Evolutionary conservation across 2,113 vertebrate species (phyloP).

Genomic region (Charina bottae): DNA sequence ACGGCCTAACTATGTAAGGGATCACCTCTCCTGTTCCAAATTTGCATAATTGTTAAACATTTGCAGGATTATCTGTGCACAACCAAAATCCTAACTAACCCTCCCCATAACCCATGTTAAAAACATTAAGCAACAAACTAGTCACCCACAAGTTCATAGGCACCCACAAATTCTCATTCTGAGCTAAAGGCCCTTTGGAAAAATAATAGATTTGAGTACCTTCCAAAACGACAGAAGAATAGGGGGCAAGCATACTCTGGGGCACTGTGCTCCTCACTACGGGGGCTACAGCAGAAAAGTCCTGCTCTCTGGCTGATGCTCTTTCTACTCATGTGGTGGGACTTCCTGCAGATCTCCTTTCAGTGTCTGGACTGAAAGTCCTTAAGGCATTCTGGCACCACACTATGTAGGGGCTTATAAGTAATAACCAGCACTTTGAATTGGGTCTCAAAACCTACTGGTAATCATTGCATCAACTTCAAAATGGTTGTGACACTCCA

Average conservation of each 20-base stretch:
- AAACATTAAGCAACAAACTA: neutral
- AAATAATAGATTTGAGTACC: neutral
- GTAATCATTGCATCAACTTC: neutral
- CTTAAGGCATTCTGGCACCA: neutral
- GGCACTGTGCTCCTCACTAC: neutral
- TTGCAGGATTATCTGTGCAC: neutral
- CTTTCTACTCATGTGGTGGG: neutral
- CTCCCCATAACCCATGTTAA: neutral
- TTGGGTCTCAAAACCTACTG: neutral
- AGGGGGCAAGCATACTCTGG: neutral
- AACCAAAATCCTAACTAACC: neutral
- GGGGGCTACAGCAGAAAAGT: neutral
- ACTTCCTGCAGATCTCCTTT: neutral
- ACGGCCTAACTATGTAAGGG: neutral
- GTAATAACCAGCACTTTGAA: neutral
- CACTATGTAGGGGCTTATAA: neutral
- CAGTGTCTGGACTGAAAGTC: neutral
- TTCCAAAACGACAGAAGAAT: neutral
- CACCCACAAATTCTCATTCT: neutral
- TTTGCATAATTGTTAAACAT: neutral
- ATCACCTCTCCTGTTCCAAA: neutral
- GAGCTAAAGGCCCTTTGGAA: neutral
- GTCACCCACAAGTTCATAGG: neutral
- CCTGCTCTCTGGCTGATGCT: neutral
- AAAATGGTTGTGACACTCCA: neutral